A percentile compares a stretch with the other conserved stretches of the same genome.
Conservation (phyloP, 1,140 invertebrate genomes). For the Cephus cinctus region DNA sequence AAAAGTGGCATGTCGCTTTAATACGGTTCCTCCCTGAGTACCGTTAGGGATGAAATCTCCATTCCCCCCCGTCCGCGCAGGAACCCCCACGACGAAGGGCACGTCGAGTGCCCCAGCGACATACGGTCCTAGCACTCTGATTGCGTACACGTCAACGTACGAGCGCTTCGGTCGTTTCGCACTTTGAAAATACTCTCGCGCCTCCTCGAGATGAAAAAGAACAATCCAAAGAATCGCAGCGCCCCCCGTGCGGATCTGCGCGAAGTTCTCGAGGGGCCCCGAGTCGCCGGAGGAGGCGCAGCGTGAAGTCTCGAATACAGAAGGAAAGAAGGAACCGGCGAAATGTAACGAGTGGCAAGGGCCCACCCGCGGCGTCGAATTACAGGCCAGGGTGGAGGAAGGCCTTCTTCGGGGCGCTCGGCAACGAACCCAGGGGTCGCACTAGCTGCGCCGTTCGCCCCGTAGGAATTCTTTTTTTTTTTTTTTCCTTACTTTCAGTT, state of each 20-base stretch:
- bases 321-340: constrained; percentile 3
- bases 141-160: not conserved
- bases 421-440: not conserved
- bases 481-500: too few species aligned
- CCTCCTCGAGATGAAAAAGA: not conserved
- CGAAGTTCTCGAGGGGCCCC: not conserved
- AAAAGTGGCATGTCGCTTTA: too few species aligned
- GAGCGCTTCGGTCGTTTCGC: not conserved
- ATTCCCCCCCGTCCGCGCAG: too few species aligned
- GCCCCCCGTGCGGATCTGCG: not conserved
- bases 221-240: not conserved
- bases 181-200: too few species aligned
- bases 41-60: too few species aligned
- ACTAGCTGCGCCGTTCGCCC: constrained; percentile 12
- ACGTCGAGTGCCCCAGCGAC: not conserved
- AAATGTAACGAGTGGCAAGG: constrained; percentile 28
- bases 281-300: not conserved
- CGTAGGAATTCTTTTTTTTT: constrained; percentile 27
- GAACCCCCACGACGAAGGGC: too few species aligned
- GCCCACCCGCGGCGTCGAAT: constrained; percentile 30
- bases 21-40: too few species aligned
- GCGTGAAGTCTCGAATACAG: not conserved
- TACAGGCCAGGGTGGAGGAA: constrained; percentile 20
- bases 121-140: not conserved
- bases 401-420: constrained; percentile 1